Evolutionary conservation across 2,113 vertebrate species (phyloP).

Genomic region (Sapajus apella): DNA sequence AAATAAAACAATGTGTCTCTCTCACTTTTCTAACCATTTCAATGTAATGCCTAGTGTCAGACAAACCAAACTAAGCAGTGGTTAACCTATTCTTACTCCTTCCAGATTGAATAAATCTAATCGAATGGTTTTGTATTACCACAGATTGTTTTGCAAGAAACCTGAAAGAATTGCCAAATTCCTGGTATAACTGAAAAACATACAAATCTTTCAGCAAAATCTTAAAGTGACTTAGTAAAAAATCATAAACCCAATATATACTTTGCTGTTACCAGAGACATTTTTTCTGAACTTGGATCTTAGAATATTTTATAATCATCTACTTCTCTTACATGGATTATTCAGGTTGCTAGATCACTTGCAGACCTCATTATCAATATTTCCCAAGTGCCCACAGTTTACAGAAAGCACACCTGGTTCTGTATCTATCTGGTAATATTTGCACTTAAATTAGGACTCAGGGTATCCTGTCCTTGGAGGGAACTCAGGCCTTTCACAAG

Average conservation of each 20-base stretch:
- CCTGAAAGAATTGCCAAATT: background rate
- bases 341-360: background rate
- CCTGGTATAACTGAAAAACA: background rate
- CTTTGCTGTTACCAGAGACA: background rate
- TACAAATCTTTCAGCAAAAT: background rate
- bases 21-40: slow-evolving; percentile 38
- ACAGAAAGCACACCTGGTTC: background rate
- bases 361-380: background rate
- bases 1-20: slow-evolving; percentile 67
- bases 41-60: slow-evolving; percentile 45
- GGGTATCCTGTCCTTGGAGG: background rate
- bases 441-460: background rate
- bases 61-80: slow-evolving; percentile 38
- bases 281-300: slow-evolving; percentile 28
- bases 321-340: background rate
- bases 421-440: background rate
- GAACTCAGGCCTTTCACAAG: background rate
- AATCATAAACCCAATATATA: slow-evolving; percentile 8
- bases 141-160: slow-evolving; percentile 32
- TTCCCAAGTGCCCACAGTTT: background rate
- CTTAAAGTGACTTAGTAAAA: background rate
- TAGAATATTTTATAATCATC: background rate
- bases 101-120: slow-evolving; percentile 53
- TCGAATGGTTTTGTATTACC: background rate
- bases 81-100: slow-evolving; percentile 5